Base-by-base conservation (phyloP, 2,888 invertebrate species). In the Torymus texanus region DNA sequence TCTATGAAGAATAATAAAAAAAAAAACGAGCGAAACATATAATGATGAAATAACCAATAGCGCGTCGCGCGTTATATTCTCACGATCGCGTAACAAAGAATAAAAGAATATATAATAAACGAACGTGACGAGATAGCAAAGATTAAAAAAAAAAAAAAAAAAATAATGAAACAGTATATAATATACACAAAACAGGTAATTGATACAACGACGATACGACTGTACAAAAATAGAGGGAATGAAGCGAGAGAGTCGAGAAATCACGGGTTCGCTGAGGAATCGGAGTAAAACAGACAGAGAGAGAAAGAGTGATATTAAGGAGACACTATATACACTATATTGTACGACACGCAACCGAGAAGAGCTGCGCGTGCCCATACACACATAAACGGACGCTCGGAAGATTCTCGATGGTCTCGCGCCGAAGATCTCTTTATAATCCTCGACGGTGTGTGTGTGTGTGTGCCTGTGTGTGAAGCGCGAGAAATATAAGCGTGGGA, bases 131-230 rank as follows among this genome's bases (percentile, higher is more conserved):
- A 41, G 41, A 41, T 41, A 41, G 21, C 21, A 21, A 21, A 2
- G 21, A 21, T 21, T 21, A 21, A 21, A 21, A 21, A 21, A 21
- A 21, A 21, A 24, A 13, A 12, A 24, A 13, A 63, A 16, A 21
- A 21, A 55, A 75, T 61, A 75, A 14, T 53, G 59, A 16, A 59
- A 67, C 50, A 50, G 67, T 11, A 10, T 50, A 50, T 12, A 24
- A 8, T 3, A 56, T 41, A 58, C 12, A 67, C 29, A 59, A 75
- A 74, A 80, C 75, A 71, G 66, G 75, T 71, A 78, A 80, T 80
- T 62, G 71, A 80, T 71, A 80, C 80, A 80, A 80, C 80, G 80
- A 80, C 67, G 77, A 77, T 41, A 70, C 53, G 65, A 62, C 67
- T 76, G 65, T 67, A 72, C 75, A 67, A 68, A 75, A 65, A 59